Conservation (phyloP, 2,797 vertebrate genomes). For the Serranus cabrilla region DNA sequence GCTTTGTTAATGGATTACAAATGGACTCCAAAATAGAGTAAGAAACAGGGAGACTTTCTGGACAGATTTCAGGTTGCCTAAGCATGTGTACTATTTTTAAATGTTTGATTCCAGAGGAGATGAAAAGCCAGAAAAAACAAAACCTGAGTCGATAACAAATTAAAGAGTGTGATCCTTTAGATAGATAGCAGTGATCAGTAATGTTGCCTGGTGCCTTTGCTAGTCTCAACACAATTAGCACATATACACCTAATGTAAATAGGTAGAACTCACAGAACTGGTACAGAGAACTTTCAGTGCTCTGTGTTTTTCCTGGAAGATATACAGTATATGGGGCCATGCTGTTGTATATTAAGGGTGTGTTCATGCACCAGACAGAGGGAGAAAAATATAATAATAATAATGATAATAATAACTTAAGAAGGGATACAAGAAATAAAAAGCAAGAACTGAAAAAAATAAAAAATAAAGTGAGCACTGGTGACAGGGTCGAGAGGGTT, state of each 20-base stretch:
- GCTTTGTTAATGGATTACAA: background rate
- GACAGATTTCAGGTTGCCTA: slow-evolving; percentile 15
- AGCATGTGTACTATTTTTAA: slow-evolving; percentile 54
- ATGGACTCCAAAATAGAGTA: slow-evolving; percentile 6
- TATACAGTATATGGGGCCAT: background rate
- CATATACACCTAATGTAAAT: slow-evolving; percentile 36
- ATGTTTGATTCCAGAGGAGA: slow-evolving; percentile 28
- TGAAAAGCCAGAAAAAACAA: slow-evolving; percentile 49
- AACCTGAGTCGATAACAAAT: slow-evolving; percentile 79
- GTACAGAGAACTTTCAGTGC: background rate
- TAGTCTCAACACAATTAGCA: slow-evolving; percentile 79
- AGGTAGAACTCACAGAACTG: slow-evolving; percentile 24
- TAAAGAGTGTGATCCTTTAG: slow-evolving; percentile 77
- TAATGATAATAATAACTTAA: too few relatives aligned
- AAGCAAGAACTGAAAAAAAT: too few relatives aligned
- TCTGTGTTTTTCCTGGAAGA: background rate
- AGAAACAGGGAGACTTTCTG: background rate
- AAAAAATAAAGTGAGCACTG: too few relatives aligned
- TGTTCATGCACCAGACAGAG: background rate
- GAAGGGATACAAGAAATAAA: too few relatives aligned
- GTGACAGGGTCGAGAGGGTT: too few relatives aligned
- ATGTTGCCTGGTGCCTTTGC: slow-evolving; percentile 47
- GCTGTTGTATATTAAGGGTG: background rate
- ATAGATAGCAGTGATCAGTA: slow-evolving; percentile 55
- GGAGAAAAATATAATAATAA: background rate